Evolutionary conservation across 2,113 vertebrate species (phyloP), one percentile per base, ranked within the genome.

Genomic region (Butastur rufipennis): DNA sequence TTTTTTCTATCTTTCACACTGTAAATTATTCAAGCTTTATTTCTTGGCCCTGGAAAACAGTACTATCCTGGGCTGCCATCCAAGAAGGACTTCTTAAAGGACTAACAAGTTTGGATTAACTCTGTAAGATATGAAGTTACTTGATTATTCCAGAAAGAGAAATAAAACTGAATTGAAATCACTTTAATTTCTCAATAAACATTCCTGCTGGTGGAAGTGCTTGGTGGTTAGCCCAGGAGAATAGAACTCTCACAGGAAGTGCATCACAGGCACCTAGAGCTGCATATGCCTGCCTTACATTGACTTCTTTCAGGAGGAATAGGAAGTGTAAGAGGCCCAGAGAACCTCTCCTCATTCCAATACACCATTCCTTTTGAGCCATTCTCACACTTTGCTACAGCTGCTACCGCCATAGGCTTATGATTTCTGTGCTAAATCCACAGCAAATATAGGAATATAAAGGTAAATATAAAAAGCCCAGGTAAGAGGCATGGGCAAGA

Each of bases 1-100:
- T n/a, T 75, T 88, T 88, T 59, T 21, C 47, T 82, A 11, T 61
- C 42, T 82, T 70, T 88, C 67, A 94, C 67, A 17, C 80, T 77
- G 36, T 65, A 59, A 89, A 90, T 93, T 92, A 93, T 81, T 96
- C 90, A 81, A 90, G 65, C 81, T 86, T 91, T 86, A 93, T 85
- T 93, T 94, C 84, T 81, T 94, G 70, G 72, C 75, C 66, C 40
- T 87, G 70, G 43, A 75, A 95, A 75, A 92, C 9, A 53, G 32
- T 53, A 36, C 36, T 66, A 31, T 32, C 38, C 59, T 92, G 80
- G 87, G 90, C 88, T 95, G 70, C 32, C 38, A 48, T 90, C 91
- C 95, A 95, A 90, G 58, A 78, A 91, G 38, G 47, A 40, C 36
- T 89, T 90, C 82, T 88, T 93, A 86, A 94, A 97, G 68, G 14